phyloP scores from a whole-genome alignment of 2,113 vertebrate species.

The Aythya baeri region DNA sequence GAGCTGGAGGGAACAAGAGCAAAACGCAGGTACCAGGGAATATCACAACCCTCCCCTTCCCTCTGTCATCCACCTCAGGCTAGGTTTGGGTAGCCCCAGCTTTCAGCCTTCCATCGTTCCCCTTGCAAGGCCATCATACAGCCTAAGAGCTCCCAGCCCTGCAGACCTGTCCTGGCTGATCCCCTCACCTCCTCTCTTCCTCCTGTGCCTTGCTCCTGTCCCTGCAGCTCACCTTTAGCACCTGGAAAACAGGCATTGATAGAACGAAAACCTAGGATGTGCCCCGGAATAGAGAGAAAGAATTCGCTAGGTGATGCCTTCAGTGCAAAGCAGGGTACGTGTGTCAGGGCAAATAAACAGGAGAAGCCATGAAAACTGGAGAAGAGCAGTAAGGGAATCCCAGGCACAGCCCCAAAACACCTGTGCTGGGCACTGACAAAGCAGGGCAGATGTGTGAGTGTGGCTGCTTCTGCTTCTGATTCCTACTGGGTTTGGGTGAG shows the following conservation, averaged over 20 bases:
- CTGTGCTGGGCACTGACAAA: neutral
- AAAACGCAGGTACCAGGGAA: neutral
- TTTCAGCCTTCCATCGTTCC: neutral
- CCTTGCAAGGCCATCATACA: neutral
- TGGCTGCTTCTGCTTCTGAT: neutral
- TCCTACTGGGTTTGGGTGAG: neutral
- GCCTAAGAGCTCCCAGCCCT: neutral
- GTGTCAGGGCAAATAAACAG: neutral
- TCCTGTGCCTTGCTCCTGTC: neutral
- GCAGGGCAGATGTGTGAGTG: neutral
- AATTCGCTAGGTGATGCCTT: neutral
- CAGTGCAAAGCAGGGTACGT: accelerated
- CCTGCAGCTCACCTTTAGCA: neutral
- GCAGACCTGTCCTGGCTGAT: neutral
- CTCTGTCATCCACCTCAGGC: neutral
- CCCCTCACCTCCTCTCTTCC: neutral
- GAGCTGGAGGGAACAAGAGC: neutral
- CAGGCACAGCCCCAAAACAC: accelerated
- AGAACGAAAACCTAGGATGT: neutral
- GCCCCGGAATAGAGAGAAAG: neutral
- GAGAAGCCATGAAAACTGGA: neutral
- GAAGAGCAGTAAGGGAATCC: neutral
- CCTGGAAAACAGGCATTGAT: neutral
- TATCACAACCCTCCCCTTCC: neutral
- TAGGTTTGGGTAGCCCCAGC: neutral